Evolutionary conservation across 2,113 vertebrate species (phyloP).

Genomic region (Bos taurus): ARS-UCD2.0 NC_037356.1:29305501-29306000

Average conservation of each 20-base stretch:
- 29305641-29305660: neutral
- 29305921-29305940: neutral
- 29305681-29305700: neutral
- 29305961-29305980: neutral
- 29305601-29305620: no score
- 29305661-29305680: neutral
- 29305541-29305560: no score
- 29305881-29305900: neutral
- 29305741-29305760: neutral
- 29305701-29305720: neutral
- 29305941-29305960: neutral
- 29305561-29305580: no score
- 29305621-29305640: no score
- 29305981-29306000: neutral
- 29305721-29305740: neutral
- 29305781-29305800: fast-evolving
- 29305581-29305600: fast-evolving
- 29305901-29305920: neutral
- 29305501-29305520: neutral
- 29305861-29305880: neutral
- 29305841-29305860: neutral
- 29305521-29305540: no score
- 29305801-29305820: neutral
- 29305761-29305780: fast-evolving
- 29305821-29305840: neutral